These are phyloP conservation scores for Drosophila formosana DNA, from an alignment of 2,888 invertebrate species.

Conservation along the genomic window DNA sequence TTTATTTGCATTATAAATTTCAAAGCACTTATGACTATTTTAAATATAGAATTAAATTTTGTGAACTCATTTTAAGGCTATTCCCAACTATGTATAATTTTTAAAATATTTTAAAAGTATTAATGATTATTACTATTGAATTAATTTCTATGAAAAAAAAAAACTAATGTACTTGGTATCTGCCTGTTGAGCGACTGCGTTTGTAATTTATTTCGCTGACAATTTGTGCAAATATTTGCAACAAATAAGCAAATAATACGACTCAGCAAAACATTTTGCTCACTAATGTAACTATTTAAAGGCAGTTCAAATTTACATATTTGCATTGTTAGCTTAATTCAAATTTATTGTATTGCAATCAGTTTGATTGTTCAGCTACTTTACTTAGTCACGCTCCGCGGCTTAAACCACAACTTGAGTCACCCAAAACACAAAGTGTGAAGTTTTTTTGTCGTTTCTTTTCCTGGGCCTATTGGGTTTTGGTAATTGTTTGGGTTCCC, in stretches of 20 bases:
- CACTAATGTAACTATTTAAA: slow-evolving; percentile 29
- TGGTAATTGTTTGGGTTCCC: slow-evolving; percentile 7
- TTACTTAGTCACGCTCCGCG: slow-evolving; percentile 46
- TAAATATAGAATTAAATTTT: too few species aligned
- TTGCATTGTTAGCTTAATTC: slow-evolving; percentile 3
- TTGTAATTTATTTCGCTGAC: slow-evolving; percentile 12
- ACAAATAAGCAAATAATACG: slow-evolving; percentile 50
- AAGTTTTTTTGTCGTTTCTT: background rate
- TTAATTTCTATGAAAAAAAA: too few species aligned
- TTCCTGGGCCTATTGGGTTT: slow-evolving; percentile 20
- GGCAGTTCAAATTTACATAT: slow-evolving; percentile 2
- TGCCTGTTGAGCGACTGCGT: too few species aligned
- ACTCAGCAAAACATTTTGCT: slow-evolving; percentile 9
- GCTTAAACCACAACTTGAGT: slow-evolving; percentile 45
- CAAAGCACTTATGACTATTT: too few species aligned
- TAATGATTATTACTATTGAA: too few species aligned
- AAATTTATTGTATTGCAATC: slow-evolving; percentile 17
- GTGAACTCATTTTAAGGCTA: too few species aligned
- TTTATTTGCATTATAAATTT: too few species aligned
- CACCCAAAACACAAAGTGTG: slow-evolving; percentile 26
- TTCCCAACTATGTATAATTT: too few species aligned
- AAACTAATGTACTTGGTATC: too few species aligned
- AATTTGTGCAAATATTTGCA: slow-evolving; percentile 60
- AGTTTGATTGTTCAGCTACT: slow-evolving; percentile 17
- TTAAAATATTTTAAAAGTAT: too few species aligned